Evolutionary conservation across 2,113 vertebrate genomes (phyloP).

Genomic region (Leiothrix lutea): DNA sequence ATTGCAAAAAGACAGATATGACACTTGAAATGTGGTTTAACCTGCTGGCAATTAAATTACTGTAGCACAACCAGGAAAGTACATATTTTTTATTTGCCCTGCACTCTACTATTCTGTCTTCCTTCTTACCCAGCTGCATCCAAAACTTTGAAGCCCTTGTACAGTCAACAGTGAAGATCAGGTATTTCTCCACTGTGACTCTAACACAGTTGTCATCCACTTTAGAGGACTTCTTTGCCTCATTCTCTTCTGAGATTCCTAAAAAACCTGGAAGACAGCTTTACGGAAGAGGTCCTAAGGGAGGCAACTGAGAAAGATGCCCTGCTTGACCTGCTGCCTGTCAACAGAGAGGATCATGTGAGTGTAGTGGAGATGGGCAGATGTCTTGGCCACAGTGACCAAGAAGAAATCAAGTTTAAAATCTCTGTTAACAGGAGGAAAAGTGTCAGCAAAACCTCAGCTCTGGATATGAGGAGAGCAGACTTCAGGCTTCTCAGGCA

Average conservation of each 20-base stretch:
- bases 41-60: neutral
- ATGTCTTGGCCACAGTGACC: neutral
- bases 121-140: neutral
- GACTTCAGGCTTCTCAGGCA: neutral
- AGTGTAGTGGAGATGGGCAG: accelerated
- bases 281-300: neutral
- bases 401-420: neutral
- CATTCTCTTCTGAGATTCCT: neutral
- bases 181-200: neutral
- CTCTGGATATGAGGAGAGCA: neutral
- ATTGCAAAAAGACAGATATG: neutral
- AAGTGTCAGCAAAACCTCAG: neutral
- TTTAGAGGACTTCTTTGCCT: neutral
- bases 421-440: neutral
- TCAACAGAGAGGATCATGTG: neutral
- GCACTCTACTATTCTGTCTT: neutral
- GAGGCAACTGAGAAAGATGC: neutral
- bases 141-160: neutral
- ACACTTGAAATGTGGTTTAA: neutral
- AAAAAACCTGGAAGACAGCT: neutral
- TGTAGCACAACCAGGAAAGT: neutral
- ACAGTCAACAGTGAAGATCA: neutral
- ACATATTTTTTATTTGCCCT: neutral
- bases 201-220: neutral
- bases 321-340: neutral